phyloP scores from a whole-genome alignment of 2,113 vertebrate species.

The Zosterops hypoxanthus region DNA sequence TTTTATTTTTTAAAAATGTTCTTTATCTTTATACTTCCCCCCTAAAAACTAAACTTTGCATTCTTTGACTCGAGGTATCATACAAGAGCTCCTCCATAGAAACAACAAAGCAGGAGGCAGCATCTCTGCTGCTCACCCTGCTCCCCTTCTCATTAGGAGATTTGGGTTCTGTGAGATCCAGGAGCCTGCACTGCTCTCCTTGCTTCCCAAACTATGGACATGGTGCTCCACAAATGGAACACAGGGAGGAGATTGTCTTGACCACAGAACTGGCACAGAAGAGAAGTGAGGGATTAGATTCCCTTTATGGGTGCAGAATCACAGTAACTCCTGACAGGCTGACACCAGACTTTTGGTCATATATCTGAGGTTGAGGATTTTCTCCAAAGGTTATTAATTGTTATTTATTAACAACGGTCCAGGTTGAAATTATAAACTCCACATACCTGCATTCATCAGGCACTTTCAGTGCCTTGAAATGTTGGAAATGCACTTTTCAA shows the following conservation, averaged over 20 bases:
- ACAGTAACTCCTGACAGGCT: neutral
- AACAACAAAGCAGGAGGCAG: neutral
- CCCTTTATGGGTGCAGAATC: neutral
- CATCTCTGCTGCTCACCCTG: neutral
- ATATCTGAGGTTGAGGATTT: neutral
- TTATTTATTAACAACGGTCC: neutral
- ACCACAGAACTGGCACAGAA: neutral
- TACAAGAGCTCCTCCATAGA: neutral
- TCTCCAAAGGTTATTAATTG: neutral
- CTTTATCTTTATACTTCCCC: neutral
- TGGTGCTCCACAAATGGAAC: neutral
- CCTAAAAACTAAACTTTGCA: neutral
- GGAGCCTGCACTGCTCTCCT: neutral
- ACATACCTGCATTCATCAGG: neutral
- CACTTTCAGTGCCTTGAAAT: neutral
- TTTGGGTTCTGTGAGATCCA: neutral
- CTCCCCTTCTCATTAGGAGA: neutral
- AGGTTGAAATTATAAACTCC: neutral
- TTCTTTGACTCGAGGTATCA: neutral
- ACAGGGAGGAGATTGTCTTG: neutral
- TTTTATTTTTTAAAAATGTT: neutral
- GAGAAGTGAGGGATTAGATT: fast-evolving
- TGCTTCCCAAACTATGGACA: neutral
- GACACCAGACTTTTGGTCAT: neutral
- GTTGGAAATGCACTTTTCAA: neutral